Conservation (phyloP, 2,797 vertebrate species). For the Pangasius larnaudii region DNA sequence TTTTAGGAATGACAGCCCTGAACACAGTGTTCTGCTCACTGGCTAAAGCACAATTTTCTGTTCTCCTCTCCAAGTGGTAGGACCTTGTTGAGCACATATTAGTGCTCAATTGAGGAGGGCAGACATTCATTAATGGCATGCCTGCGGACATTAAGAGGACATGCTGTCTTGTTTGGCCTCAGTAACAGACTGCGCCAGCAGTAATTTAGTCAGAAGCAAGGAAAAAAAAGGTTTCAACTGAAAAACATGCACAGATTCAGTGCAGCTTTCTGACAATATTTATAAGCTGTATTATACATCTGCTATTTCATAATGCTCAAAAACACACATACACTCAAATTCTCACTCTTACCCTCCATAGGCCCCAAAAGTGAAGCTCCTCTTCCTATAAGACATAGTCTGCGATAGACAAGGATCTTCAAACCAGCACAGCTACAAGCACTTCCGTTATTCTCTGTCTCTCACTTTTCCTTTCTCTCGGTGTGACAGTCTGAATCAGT, state of each 20-base stretch:
- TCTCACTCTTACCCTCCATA: slow-evolving; percentile 78
- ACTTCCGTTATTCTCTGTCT: slow-evolving; percentile 34
- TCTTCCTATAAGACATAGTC: slow-evolving; percentile 76
- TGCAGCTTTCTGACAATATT: slow-evolving; percentile 6
- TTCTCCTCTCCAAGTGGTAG: neutral
- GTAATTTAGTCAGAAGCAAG: slow-evolving; percentile 2
- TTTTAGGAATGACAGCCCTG: neutral
- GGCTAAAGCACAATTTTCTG: neutral
- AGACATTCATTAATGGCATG: slow-evolving; percentile 24
- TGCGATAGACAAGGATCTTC: neutral
- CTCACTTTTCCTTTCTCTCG: slow-evolving; percentile 37
- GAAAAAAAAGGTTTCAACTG: neutral
- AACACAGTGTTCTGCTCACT: neutral
- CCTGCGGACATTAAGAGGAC: neutral
- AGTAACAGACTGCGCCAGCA: neutral
- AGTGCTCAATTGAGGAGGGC: neutral
- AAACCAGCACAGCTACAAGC: slow-evolving; percentile 4
- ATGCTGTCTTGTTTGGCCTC: slow-evolving; percentile 12
- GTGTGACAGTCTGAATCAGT: slow-evolving; percentile 43
- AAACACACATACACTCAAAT: neutral
- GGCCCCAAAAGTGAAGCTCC: slow-evolving; percentile 80
- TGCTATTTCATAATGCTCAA: neutral
- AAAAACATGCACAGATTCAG: slow-evolving; percentile 22
- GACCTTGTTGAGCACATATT: neutral
- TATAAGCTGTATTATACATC: neutral